Base-by-base conservation (phyloP, 2,888 invertebrate genomes). In the Spodoptera exigua region DNA sequence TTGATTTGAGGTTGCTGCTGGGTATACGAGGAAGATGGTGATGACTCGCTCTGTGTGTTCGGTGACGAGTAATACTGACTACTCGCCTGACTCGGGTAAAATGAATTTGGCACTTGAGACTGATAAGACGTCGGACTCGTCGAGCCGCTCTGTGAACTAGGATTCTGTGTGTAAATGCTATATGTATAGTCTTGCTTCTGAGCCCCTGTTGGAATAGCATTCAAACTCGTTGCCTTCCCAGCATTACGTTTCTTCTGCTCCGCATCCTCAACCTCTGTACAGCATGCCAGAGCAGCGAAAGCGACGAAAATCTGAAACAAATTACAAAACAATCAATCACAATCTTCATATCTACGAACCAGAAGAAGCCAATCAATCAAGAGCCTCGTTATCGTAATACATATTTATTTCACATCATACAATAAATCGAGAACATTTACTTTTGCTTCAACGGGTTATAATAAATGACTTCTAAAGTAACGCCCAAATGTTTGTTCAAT, bases 181-280 rank as follows among this genome's bases (percentile, higher is more conserved):
- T 93, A 94, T 0, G 90, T 89, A 57, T 91, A 91, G n/a, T 94
- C 94, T 17, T 88, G 89, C 51, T 94, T 94, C 74, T 93, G 94
- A 4, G 89, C 88, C 40, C 93, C 92, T 0, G 90, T 88, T 1
- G 92, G 88, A 9, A 94, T 90, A 0, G 92, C 76, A 66, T 94
- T 94, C 43, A 93, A 62, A 37, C 80, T 86, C 13, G 85, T 89
- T 2, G 87, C 81, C 68, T 92, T 92, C 5, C 87, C 90, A 1
- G 86, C 89, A 11, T 91, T 94, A 62, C 94, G 83, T 69, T 94
- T 94, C 82, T 93, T 94, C 71, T 89, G 90, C 45, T 94, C 94
- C 1, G 62, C 79, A 32, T 93, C 93, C 41, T 94, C 93, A 2
- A 86, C 81, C 52, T 94, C 94, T 36, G 86, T 89, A 37, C 87